Conservation (phyloP, 2,113 vertebrate species). For the Rallus limicola region DNA sequence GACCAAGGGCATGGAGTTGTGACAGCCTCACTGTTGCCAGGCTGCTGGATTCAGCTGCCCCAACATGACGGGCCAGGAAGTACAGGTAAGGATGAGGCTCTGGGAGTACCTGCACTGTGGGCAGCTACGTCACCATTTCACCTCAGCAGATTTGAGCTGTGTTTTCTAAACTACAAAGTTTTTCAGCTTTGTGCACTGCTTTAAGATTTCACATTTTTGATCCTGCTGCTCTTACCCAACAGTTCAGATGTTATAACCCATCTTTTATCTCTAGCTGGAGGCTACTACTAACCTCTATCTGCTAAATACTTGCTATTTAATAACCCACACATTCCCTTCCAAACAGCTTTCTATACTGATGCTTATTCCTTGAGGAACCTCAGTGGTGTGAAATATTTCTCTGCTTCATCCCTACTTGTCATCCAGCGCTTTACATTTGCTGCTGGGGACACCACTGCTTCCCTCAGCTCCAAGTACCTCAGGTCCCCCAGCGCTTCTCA, state of each 20-base stretch:
- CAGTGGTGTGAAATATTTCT: not conserved
- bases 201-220: not conserved
- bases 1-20: not conserved
- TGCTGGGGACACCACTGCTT: not conserved
- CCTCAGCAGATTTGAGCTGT: not conserved
- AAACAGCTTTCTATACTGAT: not conserved
- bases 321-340: not conserved
- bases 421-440: not conserved
- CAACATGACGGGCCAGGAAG: not conserved
- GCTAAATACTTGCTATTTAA: not conserved
- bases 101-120: accelerated
- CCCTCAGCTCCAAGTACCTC: not conserved
- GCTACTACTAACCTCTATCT: not conserved
- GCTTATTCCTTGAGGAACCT: not conserved
- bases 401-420: not conserved
- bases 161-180: not conserved
- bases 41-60: not conserved
- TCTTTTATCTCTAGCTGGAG: not conserved
- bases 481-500: not conserved
- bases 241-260: not conserved
- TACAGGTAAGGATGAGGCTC: accelerated
- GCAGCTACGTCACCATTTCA: not conserved
- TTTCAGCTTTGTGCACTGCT: not conserved
- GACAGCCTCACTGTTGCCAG: not conserved
- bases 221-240: not conserved